Percentiles rank a stretch among this genome's conserved stretches.
phyloP scores from a whole-genome alignment of 2,797 vertebrate genomes.

The Acanthopagrus latus region DNA sequence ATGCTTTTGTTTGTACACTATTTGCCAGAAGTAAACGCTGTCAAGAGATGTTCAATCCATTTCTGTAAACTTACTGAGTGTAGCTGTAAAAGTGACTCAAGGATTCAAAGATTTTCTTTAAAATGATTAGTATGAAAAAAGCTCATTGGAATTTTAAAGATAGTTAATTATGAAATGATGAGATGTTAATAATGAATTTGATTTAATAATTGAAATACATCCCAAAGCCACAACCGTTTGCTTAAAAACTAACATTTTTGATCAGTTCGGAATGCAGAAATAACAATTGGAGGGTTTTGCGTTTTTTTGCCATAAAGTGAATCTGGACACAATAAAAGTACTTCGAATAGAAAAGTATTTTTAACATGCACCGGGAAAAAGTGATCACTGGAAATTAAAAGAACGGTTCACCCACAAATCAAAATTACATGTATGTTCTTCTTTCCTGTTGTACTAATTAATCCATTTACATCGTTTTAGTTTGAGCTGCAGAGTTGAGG shows the following conservation, averaged over 20 bases:
- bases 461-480: too few relatives aligned
- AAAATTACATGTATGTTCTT: too few relatives aligned
- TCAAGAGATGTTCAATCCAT: neutral
- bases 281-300: neutral
- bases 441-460: too few relatives aligned
- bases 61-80: constrained; percentile 1
- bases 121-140: constrained; percentile 23
- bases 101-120: neutral
- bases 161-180: constrained; percentile 2
- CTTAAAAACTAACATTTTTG: constrained; percentile 1
- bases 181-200: constrained; percentile 4
- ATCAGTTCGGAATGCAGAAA: constrained; percentile 34
- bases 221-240: constrained; percentile 40
- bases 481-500: too few relatives aligned
- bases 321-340: neutral
- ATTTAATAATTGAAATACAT: constrained; percentile 24
- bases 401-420: too few relatives aligned
- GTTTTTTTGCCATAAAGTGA: neutral
- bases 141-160: constrained; percentile 6
- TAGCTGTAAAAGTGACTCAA: neutral
- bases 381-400: neutral
- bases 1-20: constrained; percentile 38
- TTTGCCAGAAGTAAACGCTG: neutral
- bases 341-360: constrained; percentile 12
- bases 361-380: constrained; percentile 39